Evolutionary conservation across 2,888 invertebrate species (phyloP).

Genomic region (Netelia inedita): DNA sequence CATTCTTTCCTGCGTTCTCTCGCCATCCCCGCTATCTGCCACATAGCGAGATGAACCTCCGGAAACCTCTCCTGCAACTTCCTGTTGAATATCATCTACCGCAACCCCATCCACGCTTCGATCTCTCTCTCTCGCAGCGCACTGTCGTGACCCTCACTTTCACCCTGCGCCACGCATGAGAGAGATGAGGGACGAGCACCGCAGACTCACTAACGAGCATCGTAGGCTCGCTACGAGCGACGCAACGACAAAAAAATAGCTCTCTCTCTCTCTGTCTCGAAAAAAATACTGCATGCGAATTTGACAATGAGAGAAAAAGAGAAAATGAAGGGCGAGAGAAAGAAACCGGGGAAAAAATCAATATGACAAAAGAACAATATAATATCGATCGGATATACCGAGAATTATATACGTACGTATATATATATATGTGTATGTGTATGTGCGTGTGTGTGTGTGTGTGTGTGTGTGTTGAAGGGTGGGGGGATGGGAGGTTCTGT

Average conservation of each 20-base stretch:
- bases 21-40: conserved; percentile 68
- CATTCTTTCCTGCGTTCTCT: conserved; percentile 61
- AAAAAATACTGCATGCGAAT: conserved; percentile 45
- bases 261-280: no score
- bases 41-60: conserved; percentile 65
- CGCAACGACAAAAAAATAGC: conserved; percentile 23
- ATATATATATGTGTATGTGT: background rate
- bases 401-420: conserved; percentile 11
- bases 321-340: conserved; percentile 12
- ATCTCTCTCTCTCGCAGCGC: conserved; percentile 1
- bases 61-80: conserved; percentile 77
- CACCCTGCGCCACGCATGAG: conserved; percentile 4
- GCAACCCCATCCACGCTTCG: conserved; percentile 7
- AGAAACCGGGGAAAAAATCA: conserved; percentile 16
- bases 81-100: conserved; percentile 74
- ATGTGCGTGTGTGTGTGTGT: conserved; percentile 5
- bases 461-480: background rate
- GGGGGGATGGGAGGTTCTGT: conserved; percentile 56
- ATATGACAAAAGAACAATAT: conserved; percentile 62
- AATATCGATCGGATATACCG: conserved; percentile 61
- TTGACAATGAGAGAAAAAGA: conserved; percentile 37
- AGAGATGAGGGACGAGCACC: conserved; percentile 21
- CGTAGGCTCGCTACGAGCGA: conserved; percentile 10
- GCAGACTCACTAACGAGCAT: conserved; percentile 58
- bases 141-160: conserved; percentile 19